Evolutionary conservation across 2,888 invertebrate species (phyloP).

Genomic region (Ligdia adustata): DNA sequence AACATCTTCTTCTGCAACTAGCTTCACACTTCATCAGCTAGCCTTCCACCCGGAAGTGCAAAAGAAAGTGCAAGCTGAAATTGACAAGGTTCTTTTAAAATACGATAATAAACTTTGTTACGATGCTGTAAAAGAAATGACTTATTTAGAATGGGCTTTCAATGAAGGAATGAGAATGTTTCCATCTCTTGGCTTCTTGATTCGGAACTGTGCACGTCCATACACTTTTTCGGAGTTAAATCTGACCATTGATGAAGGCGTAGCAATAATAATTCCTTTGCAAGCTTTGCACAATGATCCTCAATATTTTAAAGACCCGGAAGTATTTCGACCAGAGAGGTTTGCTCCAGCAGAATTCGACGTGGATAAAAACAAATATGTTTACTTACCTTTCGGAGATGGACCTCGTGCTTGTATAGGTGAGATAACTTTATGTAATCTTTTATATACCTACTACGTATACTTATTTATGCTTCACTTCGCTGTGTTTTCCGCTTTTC

Average conservation of each 20-base stretch:
- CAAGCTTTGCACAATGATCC: conserved; percentile 61
- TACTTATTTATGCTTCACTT: no score
- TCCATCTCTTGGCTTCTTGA: conserved; percentile 60
- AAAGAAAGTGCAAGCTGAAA: conserved; percentile 51
- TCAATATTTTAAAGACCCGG: conserved; percentile 56
- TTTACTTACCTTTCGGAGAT: conserved; percentile 60
- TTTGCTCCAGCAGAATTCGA: conserved; percentile 47
- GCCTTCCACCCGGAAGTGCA: conserved; percentile 57
- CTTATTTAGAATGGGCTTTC: conserved; percentile 55
- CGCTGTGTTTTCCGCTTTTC: no score
- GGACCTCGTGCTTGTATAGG: conserved; percentile 64
- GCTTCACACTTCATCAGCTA: conserved; percentile 60
- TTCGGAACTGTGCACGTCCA: conserved; percentile 48
- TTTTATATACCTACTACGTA: no score
- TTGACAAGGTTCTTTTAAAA: conserved; percentile 50
- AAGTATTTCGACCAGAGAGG: conserved; percentile 59
- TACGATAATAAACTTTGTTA: conserved; percentile 53
- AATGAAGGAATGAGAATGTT: conserved; percentile 63
- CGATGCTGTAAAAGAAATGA: conserved; percentile 60
- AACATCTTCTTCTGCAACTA: conserved; percentile 62
- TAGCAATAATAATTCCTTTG: conserved; percentile 53
- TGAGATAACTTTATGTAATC: conserved; percentile 38
- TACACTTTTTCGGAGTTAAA: conserved; percentile 56
- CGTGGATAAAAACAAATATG: conserved; percentile 44
- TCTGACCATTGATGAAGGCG: conserved; percentile 54